Evolutionary conservation across 1,140 invertebrate genomes (phyloP).

Genomic region (Chironomus tepperi): DNA sequence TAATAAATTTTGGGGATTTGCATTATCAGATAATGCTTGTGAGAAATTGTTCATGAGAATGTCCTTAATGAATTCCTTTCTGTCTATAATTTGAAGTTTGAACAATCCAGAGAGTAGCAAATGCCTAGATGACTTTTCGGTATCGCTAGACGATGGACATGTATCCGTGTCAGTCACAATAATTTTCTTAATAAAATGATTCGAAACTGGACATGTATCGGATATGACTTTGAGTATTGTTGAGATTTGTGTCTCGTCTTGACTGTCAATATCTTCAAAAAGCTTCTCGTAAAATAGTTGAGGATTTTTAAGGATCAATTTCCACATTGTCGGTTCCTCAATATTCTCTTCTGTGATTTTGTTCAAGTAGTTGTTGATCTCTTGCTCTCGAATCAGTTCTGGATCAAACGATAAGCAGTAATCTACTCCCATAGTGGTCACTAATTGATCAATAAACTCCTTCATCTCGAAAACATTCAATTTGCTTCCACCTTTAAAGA

Average conservation of each 20-base stretch:
- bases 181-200: neutral
- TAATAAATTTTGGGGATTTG: slow-evolving; percentile 24
- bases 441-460: slow-evolving; percentile 26
- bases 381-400: neutral
- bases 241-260: slow-evolving; percentile 5
- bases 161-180: neutral
- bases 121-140: neutral
- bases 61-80: neutral
- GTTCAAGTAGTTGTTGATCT: slow-evolving; percentile 18
- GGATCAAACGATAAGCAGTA: neutral
- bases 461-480: slow-evolving; percentile 27
- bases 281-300: slow-evolving; percentile 20
- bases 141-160: neutral
- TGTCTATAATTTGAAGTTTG: neutral
- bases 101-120: neutral
- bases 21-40: slow-evolving; percentile 25
- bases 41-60: neutral
- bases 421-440: neutral
- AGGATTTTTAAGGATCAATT: slow-evolving; percentile 10
- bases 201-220: neutral
- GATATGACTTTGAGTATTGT: neutral
- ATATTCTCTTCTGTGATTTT: neutral
- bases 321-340: neutral
- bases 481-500: slow-evolving; percentile 28
- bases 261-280: slow-evolving; percentile 22